A percentile compares a stretch with the other conserved stretches of the same genome.
Conservation (phyloP, 2,113 vertebrate genomes). For the Paracanthobrama guichenoti region DNA sequence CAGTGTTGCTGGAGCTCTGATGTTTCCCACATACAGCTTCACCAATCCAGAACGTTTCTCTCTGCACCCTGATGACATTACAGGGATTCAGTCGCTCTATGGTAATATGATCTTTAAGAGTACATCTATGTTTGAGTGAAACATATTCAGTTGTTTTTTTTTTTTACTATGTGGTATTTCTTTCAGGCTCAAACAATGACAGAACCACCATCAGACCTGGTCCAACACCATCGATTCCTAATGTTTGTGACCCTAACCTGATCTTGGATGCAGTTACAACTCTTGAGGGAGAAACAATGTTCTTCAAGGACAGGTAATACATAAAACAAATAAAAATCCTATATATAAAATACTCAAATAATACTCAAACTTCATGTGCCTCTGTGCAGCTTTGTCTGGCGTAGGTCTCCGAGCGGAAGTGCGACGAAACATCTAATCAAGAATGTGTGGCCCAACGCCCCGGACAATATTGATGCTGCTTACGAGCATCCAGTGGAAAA, state of each 20-base stretch:
- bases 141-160: too few relatives aligned
- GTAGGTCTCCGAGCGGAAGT: slow-evolving; percentile 62
- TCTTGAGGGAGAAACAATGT: slow-evolving; percentile 81
- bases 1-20: slow-evolving; percentile 82
- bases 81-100: slow-evolving; percentile 81
- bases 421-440: slow-evolving; percentile 76
- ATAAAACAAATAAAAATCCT: too few relatives aligned
- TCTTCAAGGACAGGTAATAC: slow-evolving; percentile 85
- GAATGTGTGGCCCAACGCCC: slow-evolving; percentile 80
- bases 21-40: slow-evolving; percentile 86
- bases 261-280: slow-evolving; percentile 81
- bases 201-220: slow-evolving; percentile 59
- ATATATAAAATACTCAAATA: background rate
- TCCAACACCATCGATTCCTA: slow-evolving; percentile 72
- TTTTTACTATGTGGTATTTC: background rate
- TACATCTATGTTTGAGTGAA: too few relatives aligned
- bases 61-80: slow-evolving; percentile 85
- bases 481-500: slow-evolving; percentile 61
- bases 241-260: slow-evolving; percentile 79
- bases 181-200: slow-evolving; percentile 63
- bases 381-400: slow-evolving; percentile 82
- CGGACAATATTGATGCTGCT: slow-evolving; percentile 82
- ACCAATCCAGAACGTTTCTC: slow-evolving; percentile 71
- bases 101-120: background rate
- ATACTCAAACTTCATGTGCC: background rate